Conservation (phyloP, 2,113 vertebrate species). For the Nesogale talazaci region DNA sequence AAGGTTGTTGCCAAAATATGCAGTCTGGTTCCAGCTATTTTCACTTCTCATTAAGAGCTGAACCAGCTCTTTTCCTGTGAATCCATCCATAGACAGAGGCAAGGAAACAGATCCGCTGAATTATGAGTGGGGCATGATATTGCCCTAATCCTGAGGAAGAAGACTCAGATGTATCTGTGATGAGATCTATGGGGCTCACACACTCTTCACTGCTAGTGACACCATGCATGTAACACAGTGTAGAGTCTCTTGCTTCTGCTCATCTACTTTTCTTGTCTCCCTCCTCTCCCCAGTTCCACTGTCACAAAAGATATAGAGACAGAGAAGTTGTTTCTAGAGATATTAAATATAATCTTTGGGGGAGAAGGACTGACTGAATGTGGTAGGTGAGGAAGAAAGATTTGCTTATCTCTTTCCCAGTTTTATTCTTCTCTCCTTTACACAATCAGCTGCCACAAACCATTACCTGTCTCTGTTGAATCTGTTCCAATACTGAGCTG, state of each 20-base stretch:
- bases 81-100: constrained; percentile 12
- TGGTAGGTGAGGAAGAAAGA: too few relatives aligned
- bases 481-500: background rate
- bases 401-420: background rate
- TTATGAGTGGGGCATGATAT: background rate
- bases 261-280: background rate
- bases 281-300: too few relatives aligned
- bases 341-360: too few relatives aligned
- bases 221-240: background rate
- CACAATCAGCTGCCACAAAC: background rate
- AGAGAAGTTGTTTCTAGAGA: too few relatives aligned
- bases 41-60: constrained; percentile 47
- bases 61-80: constrained; percentile 32
- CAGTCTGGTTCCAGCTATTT: constrained; percentile 37
- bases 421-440: background rate
- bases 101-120: constrained; percentile 10
- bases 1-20: constrained; percentile 65
- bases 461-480: background rate
- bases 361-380: too few relatives aligned
- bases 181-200: background rate
- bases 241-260: background rate
- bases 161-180: background rate
- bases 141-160: background rate
- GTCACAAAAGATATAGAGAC: too few relatives aligned
- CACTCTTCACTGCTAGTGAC: background rate